Percentiles rank a stretch among this genome's conserved stretches.
Evolutionary conservation across 1,140 invertebrate species (phyloP).

Genomic region (Melanaphis sacchari): DNA sequence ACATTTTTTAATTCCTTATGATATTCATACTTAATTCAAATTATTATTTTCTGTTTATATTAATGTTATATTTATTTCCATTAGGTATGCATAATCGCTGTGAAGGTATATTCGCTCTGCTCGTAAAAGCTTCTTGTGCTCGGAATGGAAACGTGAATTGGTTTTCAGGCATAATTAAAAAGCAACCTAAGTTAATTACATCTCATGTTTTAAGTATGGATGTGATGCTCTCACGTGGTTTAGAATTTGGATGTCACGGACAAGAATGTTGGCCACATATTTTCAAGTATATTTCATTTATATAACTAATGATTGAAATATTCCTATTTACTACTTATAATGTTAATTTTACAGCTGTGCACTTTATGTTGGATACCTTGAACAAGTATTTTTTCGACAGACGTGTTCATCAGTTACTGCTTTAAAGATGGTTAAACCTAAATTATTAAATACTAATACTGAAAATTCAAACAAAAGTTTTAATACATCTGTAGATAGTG

Average conservation of each 20-base stretch:
- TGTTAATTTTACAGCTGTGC: conserved; percentile 68
- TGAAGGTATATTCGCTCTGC: conserved; percentile 79
- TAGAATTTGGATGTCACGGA: conserved; percentile 89
- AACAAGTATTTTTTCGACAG: conserved; percentile 83
- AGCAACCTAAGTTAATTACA: conserved; percentile 64
- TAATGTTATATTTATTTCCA: not conserved
- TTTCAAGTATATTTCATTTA: conserved; percentile 74
- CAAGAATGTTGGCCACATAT: conserved; percentile 93
- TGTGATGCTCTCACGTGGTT: conserved; percentile 78
- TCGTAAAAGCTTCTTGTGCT: conserved; percentile 79
- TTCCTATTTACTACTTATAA: not conserved
- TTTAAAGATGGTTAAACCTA: conserved; percentile 33
- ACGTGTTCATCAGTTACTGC: conserved; percentile 59
- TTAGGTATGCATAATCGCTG: conserved; percentile 82
- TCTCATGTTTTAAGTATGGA: conserved; percentile 91
- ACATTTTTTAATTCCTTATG: not conserved
- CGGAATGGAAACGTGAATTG: conserved; percentile 63
- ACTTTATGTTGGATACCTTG: conserved; percentile 87
- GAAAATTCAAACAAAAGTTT: conserved; percentile 67
- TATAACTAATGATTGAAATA: not conserved
- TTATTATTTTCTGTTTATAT: not conserved
- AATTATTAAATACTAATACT: conserved; percentile 61
- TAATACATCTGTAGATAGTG: conserved; percentile 67
- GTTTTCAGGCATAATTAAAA: conserved; percentile 58
- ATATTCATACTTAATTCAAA: not conserved